These are phyloP conservation scores for Apotomis capreana DNA, from an alignment of 2,888 invertebrate species.

Conservation along the genomic window DNA sequence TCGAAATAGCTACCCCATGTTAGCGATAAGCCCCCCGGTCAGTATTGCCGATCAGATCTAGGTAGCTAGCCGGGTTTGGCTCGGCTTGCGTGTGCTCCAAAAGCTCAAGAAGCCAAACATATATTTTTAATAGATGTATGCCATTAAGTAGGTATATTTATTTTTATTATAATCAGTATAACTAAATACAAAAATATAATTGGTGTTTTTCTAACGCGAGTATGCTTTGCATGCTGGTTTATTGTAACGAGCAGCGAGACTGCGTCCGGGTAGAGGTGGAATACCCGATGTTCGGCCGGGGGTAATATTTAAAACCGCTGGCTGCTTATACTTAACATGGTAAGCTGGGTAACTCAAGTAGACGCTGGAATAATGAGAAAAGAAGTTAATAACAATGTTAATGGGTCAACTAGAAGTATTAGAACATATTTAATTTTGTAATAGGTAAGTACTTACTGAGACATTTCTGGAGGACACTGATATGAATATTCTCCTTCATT, in stretches of 20 bases:
- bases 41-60: no score
- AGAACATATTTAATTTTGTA: neutral
- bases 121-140: no score
- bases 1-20: no score
- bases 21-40: no score
- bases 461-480: conserved; percentile 81
- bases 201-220: conserved; percentile 53
- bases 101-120: no score
- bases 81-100: no score
- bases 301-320: conserved; percentile 73
- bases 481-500: conserved; percentile 69
- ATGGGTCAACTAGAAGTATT: neutral
- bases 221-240: conserved; percentile 74
- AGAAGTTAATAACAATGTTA: neutral
- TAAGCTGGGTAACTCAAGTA: conserved; percentile 79
- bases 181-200: no score
- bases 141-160: no score
- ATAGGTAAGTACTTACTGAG: conserved; percentile 54
- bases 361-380: conserved; percentile 60
- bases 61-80: no score
- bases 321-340: conserved; percentile 81
- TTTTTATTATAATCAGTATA: no score
- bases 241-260: conserved; percentile 77
- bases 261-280: conserved; percentile 78
- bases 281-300: conserved; percentile 65